Conservation (phyloP, 2,113 vertebrate genomes). For the Fukomys damarensis region DNA sequence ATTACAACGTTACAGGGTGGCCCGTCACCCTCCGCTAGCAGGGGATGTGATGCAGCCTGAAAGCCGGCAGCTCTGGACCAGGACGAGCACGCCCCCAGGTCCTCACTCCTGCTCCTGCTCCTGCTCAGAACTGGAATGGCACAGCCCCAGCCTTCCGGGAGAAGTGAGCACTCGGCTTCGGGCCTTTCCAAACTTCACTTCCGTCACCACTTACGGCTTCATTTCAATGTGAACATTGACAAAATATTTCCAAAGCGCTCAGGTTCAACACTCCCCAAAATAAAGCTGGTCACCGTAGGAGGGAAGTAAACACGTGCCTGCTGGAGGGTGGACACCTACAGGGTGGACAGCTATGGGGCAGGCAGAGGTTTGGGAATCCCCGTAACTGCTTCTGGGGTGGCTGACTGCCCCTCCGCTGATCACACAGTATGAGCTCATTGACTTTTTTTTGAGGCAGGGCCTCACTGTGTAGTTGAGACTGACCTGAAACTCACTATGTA, state of each 20-base stretch:
- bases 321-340: neutral
- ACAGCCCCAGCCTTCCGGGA: neutral
- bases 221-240: slow-evolving; percentile 1
- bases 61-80: neutral
- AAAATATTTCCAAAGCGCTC: neutral
- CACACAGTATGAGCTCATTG: neutral
- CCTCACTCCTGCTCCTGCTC: too few relatives aligned
- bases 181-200: neutral
- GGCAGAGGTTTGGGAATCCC: neutral
- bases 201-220: neutral
- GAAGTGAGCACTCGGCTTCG: neutral
- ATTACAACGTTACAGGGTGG: neutral
- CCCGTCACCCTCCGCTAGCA: neutral
- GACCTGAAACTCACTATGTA: neutral
- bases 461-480: neutral
- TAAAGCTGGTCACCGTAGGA: neutral
- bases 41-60: neutral
- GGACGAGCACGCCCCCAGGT: too few relatives aligned
- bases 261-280: neutral
- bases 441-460: neutral
- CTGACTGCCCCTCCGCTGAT: neutral
- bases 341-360: too few relatives aligned
- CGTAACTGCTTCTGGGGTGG: neutral
- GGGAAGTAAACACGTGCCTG: neutral
- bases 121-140: too few relatives aligned